phyloP scores from a whole-genome alignment of 1,140 invertebrate genomes.

The Cotesia chilonis region DNA sequence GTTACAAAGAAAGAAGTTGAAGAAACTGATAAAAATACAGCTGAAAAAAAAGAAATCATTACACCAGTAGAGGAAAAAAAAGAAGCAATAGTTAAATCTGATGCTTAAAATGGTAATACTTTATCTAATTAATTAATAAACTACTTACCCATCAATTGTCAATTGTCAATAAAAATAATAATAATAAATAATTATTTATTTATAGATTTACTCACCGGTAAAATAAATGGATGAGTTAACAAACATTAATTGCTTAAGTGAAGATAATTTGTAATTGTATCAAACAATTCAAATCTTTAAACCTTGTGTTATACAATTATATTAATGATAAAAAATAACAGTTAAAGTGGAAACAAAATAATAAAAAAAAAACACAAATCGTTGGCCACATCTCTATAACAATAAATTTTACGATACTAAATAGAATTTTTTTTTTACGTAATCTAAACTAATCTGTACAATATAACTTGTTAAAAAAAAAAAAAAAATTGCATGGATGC shows the following conservation, averaged over 20 bases:
- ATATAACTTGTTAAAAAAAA: slow-evolving; percentile 16
- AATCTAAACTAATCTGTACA: slow-evolving; percentile 28
- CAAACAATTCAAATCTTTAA: slow-evolving; percentile 35
- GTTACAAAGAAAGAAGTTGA: slow-evolving; percentile 59
- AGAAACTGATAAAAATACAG: slow-evolving; percentile 51
- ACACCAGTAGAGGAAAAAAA: slow-evolving; percentile 58
- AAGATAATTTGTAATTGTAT: slow-evolving; percentile 30
- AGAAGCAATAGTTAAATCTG: slow-evolving; percentile 60
- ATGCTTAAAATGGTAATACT: slow-evolving; percentile 51
- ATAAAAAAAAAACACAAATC: slow-evolving; percentile 33
- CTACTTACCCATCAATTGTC: not conserved
- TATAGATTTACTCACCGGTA: slow-evolving; percentile 32
- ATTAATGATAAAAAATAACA: slow-evolving; percentile 33
- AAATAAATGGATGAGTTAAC: slow-evolving; percentile 31
- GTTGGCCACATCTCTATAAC: slow-evolving; percentile 33
- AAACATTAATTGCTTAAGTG: slow-evolving; percentile 38
- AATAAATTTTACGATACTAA: slow-evolving; percentile 23
- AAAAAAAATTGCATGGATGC: slow-evolving; percentile 25
- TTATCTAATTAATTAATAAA: not conserved
- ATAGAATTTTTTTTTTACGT: slow-evolving; percentile 26
- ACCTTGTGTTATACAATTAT: slow-evolving; percentile 39
- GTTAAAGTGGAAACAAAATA: slow-evolving; percentile 26
- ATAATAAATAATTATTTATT: slow-evolving; percentile 25
- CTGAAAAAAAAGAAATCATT: slow-evolving; percentile 56
- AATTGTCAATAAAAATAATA: not conserved